A percentile compares a stretch with the other conserved stretches of the same genome.
phyloP scores from a whole-genome alignment of 1,140 invertebrate genomes.

The Diabrotica undecimpunctata region DNA sequence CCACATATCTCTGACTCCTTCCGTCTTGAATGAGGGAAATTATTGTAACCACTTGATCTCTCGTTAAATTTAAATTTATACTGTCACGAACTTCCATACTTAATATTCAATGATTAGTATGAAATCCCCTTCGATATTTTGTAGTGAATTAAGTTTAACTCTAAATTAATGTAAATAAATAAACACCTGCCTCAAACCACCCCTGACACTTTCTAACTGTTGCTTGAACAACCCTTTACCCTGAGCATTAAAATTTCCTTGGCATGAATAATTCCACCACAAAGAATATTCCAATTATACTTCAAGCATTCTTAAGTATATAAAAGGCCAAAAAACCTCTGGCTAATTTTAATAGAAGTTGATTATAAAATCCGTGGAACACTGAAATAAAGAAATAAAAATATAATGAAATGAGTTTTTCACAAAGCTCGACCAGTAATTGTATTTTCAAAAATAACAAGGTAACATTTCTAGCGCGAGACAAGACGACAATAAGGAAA shows the following conservation, averaged over 20 bases:
- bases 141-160: background rate
- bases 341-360: conserved; percentile 15
- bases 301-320: conserved; percentile 15
- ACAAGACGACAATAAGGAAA: too few species aligned
- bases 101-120: too few species aligned
- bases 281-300: conserved; percentile 14
- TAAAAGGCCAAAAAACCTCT: conserved; percentile 14
- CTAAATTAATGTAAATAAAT: background rate
- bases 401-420: background rate
- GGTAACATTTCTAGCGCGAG: too few species aligned
- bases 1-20: too few species aligned
- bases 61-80: too few species aligned
- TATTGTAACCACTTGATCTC: too few species aligned
- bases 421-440: conserved; percentile 4
- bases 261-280: conserved; percentile 12
- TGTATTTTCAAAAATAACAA: conserved; percentile 9
- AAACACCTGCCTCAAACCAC: background rate
- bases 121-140: too few species aligned
- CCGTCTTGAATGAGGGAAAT: too few species aligned
- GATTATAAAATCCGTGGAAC: conserved; percentile 5
- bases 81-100: too few species aligned
- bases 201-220: conserved; percentile 5
- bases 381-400: conserved; percentile 6
- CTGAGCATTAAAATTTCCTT: conserved; percentile 1
- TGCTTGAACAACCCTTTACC: conserved; percentile 11